Conservation (phyloP, 2,888 invertebrate genomes). For the Leptinotarsa peninsularis region DNA sequence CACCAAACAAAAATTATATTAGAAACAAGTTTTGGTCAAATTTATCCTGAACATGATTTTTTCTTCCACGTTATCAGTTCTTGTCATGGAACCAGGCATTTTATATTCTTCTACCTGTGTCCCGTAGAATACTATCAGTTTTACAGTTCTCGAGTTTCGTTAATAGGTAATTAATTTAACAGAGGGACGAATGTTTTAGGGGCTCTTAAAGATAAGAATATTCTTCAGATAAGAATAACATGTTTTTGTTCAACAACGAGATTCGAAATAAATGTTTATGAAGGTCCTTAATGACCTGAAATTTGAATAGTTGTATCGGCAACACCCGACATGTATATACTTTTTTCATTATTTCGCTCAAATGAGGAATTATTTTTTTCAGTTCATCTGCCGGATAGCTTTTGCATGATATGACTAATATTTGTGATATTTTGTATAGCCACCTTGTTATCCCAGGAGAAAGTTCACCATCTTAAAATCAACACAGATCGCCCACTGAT, state of each 20-base stretch:
- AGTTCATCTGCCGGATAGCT: neutral
- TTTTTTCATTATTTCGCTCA: constrained; percentile 6
- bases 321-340: neutral
- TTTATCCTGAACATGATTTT: constrained; percentile 34
- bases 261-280: constrained; percentile 47
- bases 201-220: constrained; percentile 48
- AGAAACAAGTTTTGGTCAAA: constrained; percentile 32
- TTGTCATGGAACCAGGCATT: constrained; percentile 38
- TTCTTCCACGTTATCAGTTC: constrained; percentile 35
- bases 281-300: constrained; percentile 42
- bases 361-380: neutral
- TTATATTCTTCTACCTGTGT: constrained; percentile 46
- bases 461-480: too few relatives aligned
- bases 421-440: too few relatives aligned
- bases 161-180: constrained; percentile 53
- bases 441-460: too few relatives aligned
- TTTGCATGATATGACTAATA: too few relatives aligned
- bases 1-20: constrained; percentile 7
- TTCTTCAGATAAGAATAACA: constrained; percentile 46
- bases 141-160: constrained; percentile 47
- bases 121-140: constrained; percentile 47
- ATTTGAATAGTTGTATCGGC: constrained; percentile 27
- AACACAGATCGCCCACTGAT: too few relatives aligned
- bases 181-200: constrained; percentile 50
- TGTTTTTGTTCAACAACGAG: constrained; percentile 44